phyloP scores from a whole-genome alignment of 2,113 vertebrate species.

The Nibea coibor region DNA sequence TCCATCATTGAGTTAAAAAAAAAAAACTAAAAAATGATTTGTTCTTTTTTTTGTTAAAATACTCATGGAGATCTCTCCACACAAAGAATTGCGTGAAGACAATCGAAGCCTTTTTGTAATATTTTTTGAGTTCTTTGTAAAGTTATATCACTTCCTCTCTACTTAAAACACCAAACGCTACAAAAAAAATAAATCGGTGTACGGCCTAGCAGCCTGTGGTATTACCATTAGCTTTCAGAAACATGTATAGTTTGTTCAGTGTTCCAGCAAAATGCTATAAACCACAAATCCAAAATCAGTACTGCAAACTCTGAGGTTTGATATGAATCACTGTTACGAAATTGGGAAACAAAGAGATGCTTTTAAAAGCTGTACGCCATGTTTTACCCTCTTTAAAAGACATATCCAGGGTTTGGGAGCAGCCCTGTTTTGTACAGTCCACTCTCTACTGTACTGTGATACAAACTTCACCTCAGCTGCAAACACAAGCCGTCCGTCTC shows the following conservation, averaged over 20 bases:
- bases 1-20: slow-evolving; percentile 19
- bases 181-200: slow-evolving; percentile 16
- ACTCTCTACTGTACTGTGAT: slow-evolving; percentile 37
- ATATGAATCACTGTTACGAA: slow-evolving; percentile 28
- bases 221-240: slow-evolving; percentile 22
- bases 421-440: slow-evolving; percentile 35
- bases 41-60: slow-evolving; percentile 33
- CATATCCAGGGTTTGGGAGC: slow-evolving; percentile 51
- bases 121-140: slow-evolving; percentile 60
- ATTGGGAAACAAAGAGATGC: background rate
- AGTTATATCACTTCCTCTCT: slow-evolving; percentile 56
- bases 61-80: slow-evolving; percentile 52
- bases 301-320: slow-evolving; percentile 17
- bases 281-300: slow-evolving; percentile 33
- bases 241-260: slow-evolving; percentile 30
- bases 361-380: slow-evolving; percentile 33
- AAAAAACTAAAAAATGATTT: slow-evolving; percentile 7
- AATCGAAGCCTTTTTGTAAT: slow-evolving; percentile 74
- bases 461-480: slow-evolving; percentile 50
- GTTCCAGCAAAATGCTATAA: slow-evolving; percentile 33
- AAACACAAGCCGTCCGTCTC: slow-evolving; percentile 49
- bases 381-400: slow-evolving; percentile 26
- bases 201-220: slow-evolving; percentile 35
- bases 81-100: slow-evolving; percentile 78
- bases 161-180: slow-evolving; percentile 61